Evolutionary conservation across 2,888 invertebrate genomes (phyloP).

Genomic region (Drosophila leonis): DNA sequence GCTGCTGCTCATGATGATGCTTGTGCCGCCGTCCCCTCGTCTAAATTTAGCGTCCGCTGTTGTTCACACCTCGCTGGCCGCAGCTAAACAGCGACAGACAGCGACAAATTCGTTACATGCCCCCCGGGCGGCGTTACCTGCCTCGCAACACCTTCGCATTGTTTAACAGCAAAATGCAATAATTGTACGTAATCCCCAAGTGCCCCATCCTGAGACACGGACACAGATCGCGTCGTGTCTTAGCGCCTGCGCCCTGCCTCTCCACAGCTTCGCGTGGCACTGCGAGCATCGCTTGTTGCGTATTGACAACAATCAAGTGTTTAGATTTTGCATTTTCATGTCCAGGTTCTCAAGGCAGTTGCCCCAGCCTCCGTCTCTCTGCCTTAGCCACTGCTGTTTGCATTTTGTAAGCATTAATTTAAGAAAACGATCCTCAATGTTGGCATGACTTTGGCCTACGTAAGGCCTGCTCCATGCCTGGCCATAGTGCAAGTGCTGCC

Average conservation of each 20-base stretch:
- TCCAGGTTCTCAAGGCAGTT: constrained; percentile 16
- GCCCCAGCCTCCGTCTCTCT: constrained; percentile 1
- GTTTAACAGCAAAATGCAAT: constrained; percentile 78
- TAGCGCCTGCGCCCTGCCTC: constrained; percentile 44
- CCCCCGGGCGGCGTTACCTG: constrained; percentile 24
- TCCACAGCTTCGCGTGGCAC: not conserved
- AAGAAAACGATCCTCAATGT: constrained; percentile 48
- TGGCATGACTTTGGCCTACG: constrained; percentile 12
- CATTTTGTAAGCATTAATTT: constrained; percentile 49
- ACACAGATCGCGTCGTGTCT: constrained; percentile 53
- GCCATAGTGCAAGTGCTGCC: constrained; percentile 6
- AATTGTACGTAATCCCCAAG: constrained; percentile 64
- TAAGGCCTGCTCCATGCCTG: constrained; percentile 6
- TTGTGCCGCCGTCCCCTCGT: constrained; percentile 7
- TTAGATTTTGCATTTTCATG: constrained; percentile 63
- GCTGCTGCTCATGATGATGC: constrained; percentile 3
- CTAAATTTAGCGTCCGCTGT: constrained; percentile 67
- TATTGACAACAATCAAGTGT: constrained; percentile 66
- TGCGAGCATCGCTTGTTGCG: constrained; percentile 37
- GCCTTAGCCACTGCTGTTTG: constrained; percentile 16
- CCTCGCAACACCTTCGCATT: constrained; percentile 67
- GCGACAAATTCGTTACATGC: constrained; percentile 76
- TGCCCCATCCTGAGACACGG: constrained; percentile 17
- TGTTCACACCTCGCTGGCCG: constrained; percentile 75
- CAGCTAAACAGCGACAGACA: constrained; percentile 65